These are phyloP conservation scores for Pteria penguin DNA, from an alignment of 2,888 invertebrate species.

Conservation along the genomic window DNA sequence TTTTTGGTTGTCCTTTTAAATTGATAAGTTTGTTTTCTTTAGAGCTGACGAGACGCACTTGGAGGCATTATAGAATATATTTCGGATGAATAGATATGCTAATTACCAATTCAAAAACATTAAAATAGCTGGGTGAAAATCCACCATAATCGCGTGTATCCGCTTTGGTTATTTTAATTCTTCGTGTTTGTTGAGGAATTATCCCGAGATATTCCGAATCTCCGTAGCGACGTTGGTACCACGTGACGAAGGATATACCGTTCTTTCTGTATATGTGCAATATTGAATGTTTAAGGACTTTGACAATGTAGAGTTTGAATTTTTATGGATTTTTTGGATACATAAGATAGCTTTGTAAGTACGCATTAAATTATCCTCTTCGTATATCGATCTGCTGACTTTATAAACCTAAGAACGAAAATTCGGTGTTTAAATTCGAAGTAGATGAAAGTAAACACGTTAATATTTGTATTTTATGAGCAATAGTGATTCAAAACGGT, in stretches of 20 bases:
- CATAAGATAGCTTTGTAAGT: no score
- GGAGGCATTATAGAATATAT: neutral
- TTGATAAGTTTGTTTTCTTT: slow-evolving; percentile 2
- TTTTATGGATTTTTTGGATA: no score
- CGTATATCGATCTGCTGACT: no score
- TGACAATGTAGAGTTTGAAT: no score
- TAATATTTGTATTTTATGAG: no score
- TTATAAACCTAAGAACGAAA: no score
- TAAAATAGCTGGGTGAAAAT: neutral
- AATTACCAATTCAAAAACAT: slow-evolving; percentile 23
- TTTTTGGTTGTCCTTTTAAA: neutral
- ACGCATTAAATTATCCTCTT: no score
- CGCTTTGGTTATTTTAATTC: neutral
- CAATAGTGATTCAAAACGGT: no score
- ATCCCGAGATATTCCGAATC: slow-evolving; percentile 39
- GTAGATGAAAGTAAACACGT: no score
- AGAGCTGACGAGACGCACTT: neutral
- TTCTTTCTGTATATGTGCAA: neutral
- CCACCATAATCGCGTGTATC: slow-evolving; percentile 6
- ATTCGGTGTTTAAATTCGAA: no score
- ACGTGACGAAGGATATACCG: slow-evolving; percentile 54
- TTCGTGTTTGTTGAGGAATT: neutral
- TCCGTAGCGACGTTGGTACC: slow-evolving; percentile 70
- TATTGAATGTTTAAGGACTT: no score
- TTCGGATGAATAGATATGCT: slow-evolving; percentile 1